Base-by-base conservation (phyloP, 2,888 invertebrate species). In the Drosophila prolongata region DNA sequence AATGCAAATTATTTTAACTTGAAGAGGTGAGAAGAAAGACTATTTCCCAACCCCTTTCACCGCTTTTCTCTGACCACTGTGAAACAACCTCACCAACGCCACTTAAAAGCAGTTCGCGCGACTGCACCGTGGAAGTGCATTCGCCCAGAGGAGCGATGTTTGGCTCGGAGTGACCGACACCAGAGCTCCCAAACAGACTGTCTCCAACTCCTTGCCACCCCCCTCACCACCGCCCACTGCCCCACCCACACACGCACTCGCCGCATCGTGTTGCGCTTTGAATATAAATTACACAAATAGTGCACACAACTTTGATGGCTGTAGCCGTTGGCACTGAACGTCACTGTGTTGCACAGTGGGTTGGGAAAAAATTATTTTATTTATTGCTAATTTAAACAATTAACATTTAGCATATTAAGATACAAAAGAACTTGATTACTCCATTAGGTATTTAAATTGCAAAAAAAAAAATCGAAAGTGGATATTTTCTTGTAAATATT, bases 271-370 rank as follows among this genome's bases (percentile, higher is more conserved):
- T 50, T 72, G 75, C 86, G 77, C 83, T 89, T 86, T 86, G 86
- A 87, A 86, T 86, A 85, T 87, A 79, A 86, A 86, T 85, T 89
- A 80, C 83, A 86, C 77, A 77, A 78, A 64, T 72, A 78, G 75
- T 73, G 79, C 79, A 72, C 67, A 76, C 76, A 83, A 81, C 77
- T 79, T 78, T 78, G 81, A 74, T 47, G 83, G 71, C 34, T 52
- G 56, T 44, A 40, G 44, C 58, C 46, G 59, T 38, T 53, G 56
- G 65, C 74, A 54, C 57, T 61, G 35, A 61, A 68, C 9, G 59
- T 6, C 27, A 47, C 16, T n/a, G 19, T 35, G 35, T 6, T 14
- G 40, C 16, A 75, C 55, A 55, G 47, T 74, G 65, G 60, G 13
- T 9, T 4, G 16, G 6, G 3, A 30, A 14, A 14, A 14, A 11